phyloP scores from a whole-genome alignment of 37 sponge, comb jelly and placozoan genomes.

The Oopsacas minuta region DNA sequence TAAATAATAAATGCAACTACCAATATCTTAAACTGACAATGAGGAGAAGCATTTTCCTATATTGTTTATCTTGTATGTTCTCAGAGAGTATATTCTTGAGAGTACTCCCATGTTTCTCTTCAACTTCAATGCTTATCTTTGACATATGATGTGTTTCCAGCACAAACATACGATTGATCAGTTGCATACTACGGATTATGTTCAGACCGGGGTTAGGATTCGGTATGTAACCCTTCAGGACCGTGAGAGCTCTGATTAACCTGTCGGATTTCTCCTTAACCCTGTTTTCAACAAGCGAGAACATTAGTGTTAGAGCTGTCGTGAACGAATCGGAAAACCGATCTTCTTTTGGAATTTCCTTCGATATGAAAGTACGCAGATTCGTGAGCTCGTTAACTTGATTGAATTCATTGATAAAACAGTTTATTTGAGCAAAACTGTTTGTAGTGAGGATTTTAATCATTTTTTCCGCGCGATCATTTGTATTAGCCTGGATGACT shows the following conservation, averaged over 20 bases:
- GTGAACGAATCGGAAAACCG: background rate
- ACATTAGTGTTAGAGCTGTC: background rate
- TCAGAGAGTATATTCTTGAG: background rate
- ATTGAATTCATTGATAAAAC: background rate
- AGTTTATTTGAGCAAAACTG: background rate
- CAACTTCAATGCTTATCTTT: background rate
- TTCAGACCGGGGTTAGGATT: background rate
- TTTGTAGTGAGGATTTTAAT: background rate
- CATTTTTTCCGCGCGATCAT: background rate
- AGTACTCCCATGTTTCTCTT: background rate
- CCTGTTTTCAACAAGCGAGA: background rate
- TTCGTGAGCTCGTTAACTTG: background rate
- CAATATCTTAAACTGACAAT: background rate
- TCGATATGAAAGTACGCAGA: background rate
- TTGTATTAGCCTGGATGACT: background rate
- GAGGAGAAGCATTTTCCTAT: background rate
- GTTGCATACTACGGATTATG: background rate
- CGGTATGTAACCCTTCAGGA: background rate
- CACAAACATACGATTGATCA: background rate
- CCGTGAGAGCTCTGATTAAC: background rate
- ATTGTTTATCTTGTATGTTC: background rate
- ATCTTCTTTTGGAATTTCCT: background rate
- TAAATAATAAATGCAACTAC: background rate
- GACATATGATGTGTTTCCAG: background rate
- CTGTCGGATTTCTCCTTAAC: background rate